Evolutionary conservation across 2,113 vertebrate genomes (phyloP).

Genomic region (Okapia johnstoni): DNA sequence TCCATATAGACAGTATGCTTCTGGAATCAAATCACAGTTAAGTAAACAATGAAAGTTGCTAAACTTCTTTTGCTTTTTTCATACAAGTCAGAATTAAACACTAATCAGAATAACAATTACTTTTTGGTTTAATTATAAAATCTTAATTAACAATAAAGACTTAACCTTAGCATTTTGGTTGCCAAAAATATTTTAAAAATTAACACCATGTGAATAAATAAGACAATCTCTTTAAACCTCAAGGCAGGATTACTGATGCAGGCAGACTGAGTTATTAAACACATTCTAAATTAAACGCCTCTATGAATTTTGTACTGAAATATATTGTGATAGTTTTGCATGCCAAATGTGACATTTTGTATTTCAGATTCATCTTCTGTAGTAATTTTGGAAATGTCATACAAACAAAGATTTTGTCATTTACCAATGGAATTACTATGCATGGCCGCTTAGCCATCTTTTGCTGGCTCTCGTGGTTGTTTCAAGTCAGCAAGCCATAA

Average conservation of each 20-base stretch:
- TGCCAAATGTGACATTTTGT: conserved; percentile 99
- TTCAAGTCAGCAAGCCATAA: conserved; percentile 99
- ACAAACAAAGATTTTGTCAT: conserved; percentile 99
- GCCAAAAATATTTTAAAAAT: conserved; percentile 85
- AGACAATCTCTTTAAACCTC: conserved; percentile 98
- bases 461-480: conserved; percentile 93
- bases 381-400: conserved; percentile 99
- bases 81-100: conserved; percentile 92
- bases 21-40: conserved; percentile 79
- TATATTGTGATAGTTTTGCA: conserved; percentile 99
- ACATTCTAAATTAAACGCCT: conserved; percentile 99
- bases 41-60: conserved; percentile 77
- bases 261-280: conserved; percentile 98
- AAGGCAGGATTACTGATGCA: conserved; percentile 99
- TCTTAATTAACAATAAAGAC: conserved; percentile 99
- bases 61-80: conserved; percentile 90
- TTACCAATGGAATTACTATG: conserved; percentile 98
- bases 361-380: conserved; percentile 96
- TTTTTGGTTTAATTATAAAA: conserved; percentile 98
- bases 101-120: conserved; percentile 97
- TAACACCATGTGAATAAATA: conserved; percentile 97
- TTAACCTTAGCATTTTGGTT: conserved; percentile 96
- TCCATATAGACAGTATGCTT: conserved; percentile 78
- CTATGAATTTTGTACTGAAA: conserved; percentile 99
- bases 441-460: conserved; percentile 94